Evolutionary conservation across 1,140 invertebrate species (phyloP), one percentile per base, ranked within the genome.

Genomic region (Aphelenchoides besseyi): DNA sequence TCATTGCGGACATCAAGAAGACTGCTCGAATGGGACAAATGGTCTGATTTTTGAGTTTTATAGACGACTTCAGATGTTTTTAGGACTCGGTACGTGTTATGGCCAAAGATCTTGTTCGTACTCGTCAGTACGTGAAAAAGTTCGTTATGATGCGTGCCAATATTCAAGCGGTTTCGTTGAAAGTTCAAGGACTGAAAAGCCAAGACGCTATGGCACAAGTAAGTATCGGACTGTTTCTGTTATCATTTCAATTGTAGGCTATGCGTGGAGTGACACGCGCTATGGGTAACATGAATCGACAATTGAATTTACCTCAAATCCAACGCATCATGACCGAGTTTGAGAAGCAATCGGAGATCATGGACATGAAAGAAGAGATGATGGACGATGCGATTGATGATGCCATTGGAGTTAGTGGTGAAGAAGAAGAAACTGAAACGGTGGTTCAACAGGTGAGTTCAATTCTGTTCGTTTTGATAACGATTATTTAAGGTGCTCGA

Each of bases 351-450:
- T 95, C 94, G 0, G 95, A 98, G 87, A 97, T 99, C 70, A 99
- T 99, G 96, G 96, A 98, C 85, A 98, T 99, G 95, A 99, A 99
- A 84, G 96, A 99, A 87, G 97, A 99, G 87, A 95, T 99, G 89
- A 98, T 99, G 91, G 96, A 95, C 86, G 97, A 99, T 87, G 95
- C 93, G 3, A 98, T 98, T 80, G 97, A 99, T 86, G 96, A 98
- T 87, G 96, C 95, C 1, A 95, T 98, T 90, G 96, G 94, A 75
- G 96, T 93, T 79, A 95, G 96, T 85, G 94, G 91, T 41, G 96
- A 99, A 85, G 96, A 98, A 86, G 95, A 97, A 85, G 96, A 98
- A 88, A 95, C 90, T 35, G 81, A 82, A 67, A 57, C 62, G 35
- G 74, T 82, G 8, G 81, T 82, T 1, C 75, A 84, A 69, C 83